Percentiles rank a stretch among this genome's conserved stretches.
phyloP scores from a whole-genome alignment of 2,113 vertebrate genomes.

The Lethenteron reissneri region DNA sequence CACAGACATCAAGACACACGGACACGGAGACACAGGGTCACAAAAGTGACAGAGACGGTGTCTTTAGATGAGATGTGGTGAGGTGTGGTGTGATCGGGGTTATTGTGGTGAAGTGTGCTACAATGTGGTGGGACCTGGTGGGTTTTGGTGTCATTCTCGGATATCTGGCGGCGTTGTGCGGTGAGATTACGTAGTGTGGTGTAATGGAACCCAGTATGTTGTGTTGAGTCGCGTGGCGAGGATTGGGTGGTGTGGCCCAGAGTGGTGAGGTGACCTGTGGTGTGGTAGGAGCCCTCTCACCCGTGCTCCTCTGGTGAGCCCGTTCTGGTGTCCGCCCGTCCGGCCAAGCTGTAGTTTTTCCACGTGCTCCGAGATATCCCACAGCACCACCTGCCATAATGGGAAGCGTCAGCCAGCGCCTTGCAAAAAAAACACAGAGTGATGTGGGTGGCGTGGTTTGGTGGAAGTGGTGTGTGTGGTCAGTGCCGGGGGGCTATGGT shows the following conservation, averaged over 20 bases:
- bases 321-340: constrained; percentile 14
- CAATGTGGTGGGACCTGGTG: too few relatives aligned
- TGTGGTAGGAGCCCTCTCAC: background rate
- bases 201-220: background rate
- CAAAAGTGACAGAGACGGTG: too few relatives aligned
- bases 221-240: background rate
- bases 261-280: background rate
- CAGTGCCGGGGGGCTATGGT: background rate
- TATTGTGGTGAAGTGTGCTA: too few relatives aligned
- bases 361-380: constrained; percentile 49
- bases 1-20: too few relatives aligned
- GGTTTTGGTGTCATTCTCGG: background rate
- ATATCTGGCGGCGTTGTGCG: background rate
- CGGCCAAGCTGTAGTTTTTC: constrained; percentile 24
- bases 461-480: background rate
- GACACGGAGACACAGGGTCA: too few relatives aligned
- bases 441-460: background rate
- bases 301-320: constrained; percentile 15
- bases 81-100: too few relatives aligned
- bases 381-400: constrained; percentile 40
- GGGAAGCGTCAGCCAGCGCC: background rate
- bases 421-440: background rate
- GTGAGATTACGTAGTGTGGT: background rate
- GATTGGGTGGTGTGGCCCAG: background rate
- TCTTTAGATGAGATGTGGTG: too few relatives aligned